Evolutionary conservation across 2,888 invertebrate genomes (phyloP), one percentile per base, ranked within the genome.

Genomic region (Sabatieria punctata): DNA sequence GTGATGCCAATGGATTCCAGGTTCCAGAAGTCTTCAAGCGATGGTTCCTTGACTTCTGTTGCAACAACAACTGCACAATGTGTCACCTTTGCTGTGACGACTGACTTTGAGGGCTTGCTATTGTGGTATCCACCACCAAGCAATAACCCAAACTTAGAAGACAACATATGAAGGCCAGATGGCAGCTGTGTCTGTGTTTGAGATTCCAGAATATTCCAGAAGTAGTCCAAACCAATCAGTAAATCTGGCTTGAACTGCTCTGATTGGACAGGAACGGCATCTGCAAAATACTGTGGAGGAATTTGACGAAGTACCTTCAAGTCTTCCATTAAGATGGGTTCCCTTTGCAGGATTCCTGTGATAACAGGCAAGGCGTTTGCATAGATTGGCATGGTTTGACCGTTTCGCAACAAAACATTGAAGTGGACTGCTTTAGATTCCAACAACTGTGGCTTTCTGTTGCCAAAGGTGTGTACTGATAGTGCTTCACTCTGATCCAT

Each of bases 1-100:
- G 26, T 37, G 18, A 44, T 44, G 11, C 45, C 45, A 23, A 44
- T 38, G 18, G 37, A 15, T 21, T 44, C 45, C 21, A 44, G 38
- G 2, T 2, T 23, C 45, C 45, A 44, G 23, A 44, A 38, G 15
- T 30, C 30, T 11, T 30, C 8, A 8, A 30, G 30, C 8, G 30
- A 30, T 30, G 30, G 30, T 8, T 11, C 30, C 8, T 8, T 11
- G 30, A 30, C 30, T n/a, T n/a, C n/a, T n/a, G n/a, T n/a, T n/a
- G n/a, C n/a, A n/a, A n/a, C n/a, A n/a, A n/a, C n/a, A n/a, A n/a
- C n/a, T n/a, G n/a, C n/a, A n/a, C n/a, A n/a, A n/a, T n/a, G n/a
- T n/a, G n/a, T n/a, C n/a, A n/a, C n/a, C n/a, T n/a, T n/a, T n/a
- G n/a, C n/a, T n/a, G n/a, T n/a, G n/a, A n/a, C n/a, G n/a, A n/a